Base-by-base conservation (phyloP, 2,797 vertebrate genomes). In the Oreochromis grahami region DNA sequence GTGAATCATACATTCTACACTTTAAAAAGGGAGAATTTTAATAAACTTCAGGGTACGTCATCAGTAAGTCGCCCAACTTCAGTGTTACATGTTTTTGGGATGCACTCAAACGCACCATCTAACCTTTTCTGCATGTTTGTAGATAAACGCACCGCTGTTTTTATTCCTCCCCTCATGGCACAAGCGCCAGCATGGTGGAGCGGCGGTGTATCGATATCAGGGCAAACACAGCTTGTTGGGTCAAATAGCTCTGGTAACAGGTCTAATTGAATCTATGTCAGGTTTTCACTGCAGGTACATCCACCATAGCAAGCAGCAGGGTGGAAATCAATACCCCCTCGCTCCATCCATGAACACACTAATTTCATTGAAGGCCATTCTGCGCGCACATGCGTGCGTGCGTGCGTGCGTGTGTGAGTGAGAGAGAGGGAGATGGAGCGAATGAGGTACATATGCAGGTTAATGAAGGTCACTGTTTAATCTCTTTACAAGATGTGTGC, bases 221-320 rank as follows among this genome's bases (percentile, higher is more conserved):
- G 79, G 84, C 89, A 90, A 93, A 91, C 81, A 85, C 89, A 86
- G 89, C 82, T 88, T 84, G 87, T 91, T 91, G 89, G 91, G 92
- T 91, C 89, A 91, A 93, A 95, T 84, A 86, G 90, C 91, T 91
- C 89, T 85, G 92, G 84, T 90, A 90, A 94, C 93, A 88, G 88
- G 82, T 91, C 88, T 93, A 91, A 94, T 90, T 89, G 86, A 94
- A 94, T 94, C 91, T 84, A 88, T 88, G 91, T 91, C 92, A 88
- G 86, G 84, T 91, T 91, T 88, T 89, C 86, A 41, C 82, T 76
- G 84, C 89, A 87, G 89, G 79, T 86, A 85, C 90, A 91, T 92
- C 82, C 78, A 89, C 92, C 78, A 84, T 48, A 65, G 91, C 52
- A 82, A 84, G 86, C 88, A 84, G 88, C 81, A 86, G 81, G 80